Evolutionary conservation across 2,113 vertebrate genomes (phyloP), one percentile per base, ranked within the genome.

Genomic region (Ciconia boyciana): DNA sequence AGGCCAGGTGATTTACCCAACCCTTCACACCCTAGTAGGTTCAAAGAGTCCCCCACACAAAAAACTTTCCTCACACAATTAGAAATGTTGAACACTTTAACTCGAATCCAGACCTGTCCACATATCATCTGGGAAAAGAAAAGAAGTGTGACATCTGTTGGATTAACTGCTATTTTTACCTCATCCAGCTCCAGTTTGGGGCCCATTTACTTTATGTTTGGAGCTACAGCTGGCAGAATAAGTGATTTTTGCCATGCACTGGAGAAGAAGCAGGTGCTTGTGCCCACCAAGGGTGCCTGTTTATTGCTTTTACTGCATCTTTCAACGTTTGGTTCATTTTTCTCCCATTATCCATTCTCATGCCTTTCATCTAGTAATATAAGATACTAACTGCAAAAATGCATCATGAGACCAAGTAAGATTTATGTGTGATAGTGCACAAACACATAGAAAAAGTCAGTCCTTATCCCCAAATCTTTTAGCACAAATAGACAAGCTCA

Each of bases 261-360:
- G 60, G 55, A 92, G 55, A 95, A 92, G 70, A 76, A 94, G n/a
- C 82, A 96, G 70, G 87, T 90, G 82, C 51, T 91, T 85, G 55
- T 65, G 46, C 62, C 74, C 58, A 85, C 43, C 81, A 91, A 87
- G 18, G 70, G 74, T 91, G 22, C n/a, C 78, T 87, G 29, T 80
- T 89, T 74, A 89, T 88, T 90, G 84, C 29, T 91, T 92, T 87
- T 83, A 82, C 62, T 80, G 36, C 51, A 60, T 76, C 84, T 90
- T 91, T 90, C 14, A 2, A 60, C 74, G 39, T 66, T 79, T 48
- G 19, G 22, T 88, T 94, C 62, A 83, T 88, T 97, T 93, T 93
- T 77, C 62, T 91, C 58, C 87, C 32, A 85, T 91, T 94, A 85
- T 58, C 74, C 54, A 46, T 72, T 77, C 81, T 87, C 62, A 25